These are phyloP conservation scores for Lindbergichthys nudifrons DNA, from an alignment of 2,797 vertebrate species.

Conservation along the genomic window DNA sequence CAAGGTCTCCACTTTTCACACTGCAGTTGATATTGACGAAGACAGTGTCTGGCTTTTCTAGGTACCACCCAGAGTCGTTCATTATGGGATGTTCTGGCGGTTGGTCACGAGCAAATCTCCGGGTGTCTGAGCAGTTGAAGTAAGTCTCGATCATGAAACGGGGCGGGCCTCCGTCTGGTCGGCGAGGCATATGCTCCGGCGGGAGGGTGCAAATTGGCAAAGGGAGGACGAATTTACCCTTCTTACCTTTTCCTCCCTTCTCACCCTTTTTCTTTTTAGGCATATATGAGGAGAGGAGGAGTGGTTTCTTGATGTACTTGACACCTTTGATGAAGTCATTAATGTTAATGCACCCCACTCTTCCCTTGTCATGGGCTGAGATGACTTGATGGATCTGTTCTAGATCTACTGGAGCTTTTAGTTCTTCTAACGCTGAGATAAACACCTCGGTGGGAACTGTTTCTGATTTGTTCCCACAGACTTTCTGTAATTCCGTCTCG, in stretches of 20 bases:
- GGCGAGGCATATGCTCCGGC: constrained; percentile 39
- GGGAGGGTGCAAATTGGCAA: constrained; percentile 90
- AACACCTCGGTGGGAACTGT: constrained; percentile 81
- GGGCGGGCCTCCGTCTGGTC: constrained; percentile 86
- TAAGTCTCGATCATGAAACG: constrained; percentile 88
- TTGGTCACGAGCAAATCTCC: constrained; percentile 78
- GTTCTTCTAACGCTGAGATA: constrained; percentile 78
- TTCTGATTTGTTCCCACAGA: constrained; percentile 66
- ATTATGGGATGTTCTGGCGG: constrained; percentile 88
- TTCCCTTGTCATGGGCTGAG: constrained; percentile 78
- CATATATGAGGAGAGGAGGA: constrained; percentile 84
- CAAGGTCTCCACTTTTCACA: constrained; percentile 87
- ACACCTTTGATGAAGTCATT: constrained; percentile 91
- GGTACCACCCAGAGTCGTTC: constrained; percentile 92
- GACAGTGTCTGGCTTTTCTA: constrained; percentile 82
- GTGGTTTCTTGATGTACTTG: constrained; percentile 87
- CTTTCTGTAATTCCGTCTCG: constrained; percentile 77
- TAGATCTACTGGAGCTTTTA: constrained; percentile 65
- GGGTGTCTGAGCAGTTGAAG: constrained; percentile 76
- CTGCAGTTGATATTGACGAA: constrained; percentile 89
- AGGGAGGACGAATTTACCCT: constrained; percentile 77
- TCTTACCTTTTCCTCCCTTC: constrained; percentile 81
- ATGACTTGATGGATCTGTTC: constrained; percentile 80
- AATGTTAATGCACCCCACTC: constrained; percentile 75
- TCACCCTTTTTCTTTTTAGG: constrained; percentile 87